A percentile compares a stretch with the other conserved stretches of the same genome.
phyloP scores from a whole-genome alignment of 2,113 vertebrate species.

The Tetrax tetrax region DNA sequence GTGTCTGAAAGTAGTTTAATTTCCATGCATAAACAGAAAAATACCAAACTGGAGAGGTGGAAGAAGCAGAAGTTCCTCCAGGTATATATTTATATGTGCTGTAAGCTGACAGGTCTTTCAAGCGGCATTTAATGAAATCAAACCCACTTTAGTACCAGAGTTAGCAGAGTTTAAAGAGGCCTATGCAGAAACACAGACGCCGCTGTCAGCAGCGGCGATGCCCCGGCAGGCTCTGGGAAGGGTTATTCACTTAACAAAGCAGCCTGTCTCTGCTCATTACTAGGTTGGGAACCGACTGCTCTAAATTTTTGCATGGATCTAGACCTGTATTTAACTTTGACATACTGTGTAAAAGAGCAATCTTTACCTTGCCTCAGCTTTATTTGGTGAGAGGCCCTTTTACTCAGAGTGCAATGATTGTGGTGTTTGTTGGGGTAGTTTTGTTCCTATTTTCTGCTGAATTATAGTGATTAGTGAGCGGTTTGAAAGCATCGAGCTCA shows the following conservation, averaged over 20 bases:
- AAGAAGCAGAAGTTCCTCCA: background rate
- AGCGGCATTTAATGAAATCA: background rate
- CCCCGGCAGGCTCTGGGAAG: background rate
- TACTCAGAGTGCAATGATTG: conserved; percentile 20
- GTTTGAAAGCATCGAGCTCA: conserved; percentile 35
- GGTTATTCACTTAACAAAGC: conserved; percentile 24
- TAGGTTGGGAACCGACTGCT: background rate
- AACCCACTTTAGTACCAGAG: background rate
- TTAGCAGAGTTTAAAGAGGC: background rate
- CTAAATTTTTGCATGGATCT: conserved; percentile 30
- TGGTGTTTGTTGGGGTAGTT: conserved; percentile 42
- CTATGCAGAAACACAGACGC: background rate
- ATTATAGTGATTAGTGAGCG: conserved; percentile 62
- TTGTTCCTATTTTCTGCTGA: conserved; percentile 38
- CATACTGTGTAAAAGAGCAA: conserved; percentile 7
- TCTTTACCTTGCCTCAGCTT: conserved; percentile 13
- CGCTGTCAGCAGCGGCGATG: background rate
- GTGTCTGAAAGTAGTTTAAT: conserved; percentile 71
- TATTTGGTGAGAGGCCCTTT: conserved; percentile 38
- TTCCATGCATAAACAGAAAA: conserved; percentile 55
- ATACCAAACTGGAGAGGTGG: background rate
- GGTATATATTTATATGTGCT: background rate
- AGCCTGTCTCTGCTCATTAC: background rate
- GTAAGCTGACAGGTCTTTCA: background rate
- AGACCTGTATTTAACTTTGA: conserved; percentile 44